Conservation (phyloP, 37 sponge, comb jelly and placozoan genomes). For the Bolinopsis microptera region DNA sequence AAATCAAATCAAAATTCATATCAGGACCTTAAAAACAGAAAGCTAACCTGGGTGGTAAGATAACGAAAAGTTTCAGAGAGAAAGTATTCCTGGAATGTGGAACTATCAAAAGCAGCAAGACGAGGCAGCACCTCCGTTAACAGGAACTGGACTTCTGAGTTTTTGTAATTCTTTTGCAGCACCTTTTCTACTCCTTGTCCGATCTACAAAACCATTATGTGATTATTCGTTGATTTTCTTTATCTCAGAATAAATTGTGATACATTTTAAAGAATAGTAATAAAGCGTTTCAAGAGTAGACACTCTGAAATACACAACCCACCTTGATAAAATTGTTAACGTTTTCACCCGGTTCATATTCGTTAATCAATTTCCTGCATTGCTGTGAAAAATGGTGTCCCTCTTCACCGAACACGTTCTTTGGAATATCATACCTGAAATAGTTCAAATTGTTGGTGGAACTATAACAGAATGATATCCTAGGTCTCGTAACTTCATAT, state of each 20-base stretch:
- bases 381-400: constrained; percentile 54
- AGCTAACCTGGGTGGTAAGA: constrained; percentile 47
- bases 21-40: no score
- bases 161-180: constrained; percentile 12
- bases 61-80: constrained; percentile 67
- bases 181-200: not conserved
- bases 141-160: constrained; percentile 27
- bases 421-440: not conserved
- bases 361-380: not conserved
- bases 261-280: no score
- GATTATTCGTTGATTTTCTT: no score
- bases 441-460: no score
- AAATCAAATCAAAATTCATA: no score
- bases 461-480: no score
- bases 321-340: not conserved
- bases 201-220: not conserved
- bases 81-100: constrained; percentile 63
- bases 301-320: no score
- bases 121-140: constrained; percentile 74
- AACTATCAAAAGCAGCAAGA: constrained; percentile 79
- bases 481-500: no score
- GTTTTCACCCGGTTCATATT: not conserved
- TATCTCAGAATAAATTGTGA: no score
- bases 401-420: constrained; percentile 42
- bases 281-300: no score